Conservation (phyloP, 1,140 invertebrate species). For the Zaprionus nigranus region DNA sequence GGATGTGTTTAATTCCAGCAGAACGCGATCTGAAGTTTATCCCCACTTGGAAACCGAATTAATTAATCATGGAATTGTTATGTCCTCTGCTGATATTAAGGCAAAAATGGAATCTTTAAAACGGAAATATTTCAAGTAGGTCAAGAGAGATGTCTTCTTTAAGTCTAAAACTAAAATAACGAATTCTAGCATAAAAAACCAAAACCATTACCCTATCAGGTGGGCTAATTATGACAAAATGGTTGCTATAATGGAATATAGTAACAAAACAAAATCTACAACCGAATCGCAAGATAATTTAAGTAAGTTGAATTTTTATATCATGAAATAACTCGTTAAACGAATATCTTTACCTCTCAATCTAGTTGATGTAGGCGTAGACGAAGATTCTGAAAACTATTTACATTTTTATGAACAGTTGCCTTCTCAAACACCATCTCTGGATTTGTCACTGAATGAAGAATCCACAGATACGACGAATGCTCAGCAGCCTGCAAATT, state of each 20-base stretch:
- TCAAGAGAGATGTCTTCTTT: background rate
- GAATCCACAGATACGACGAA: background rate
- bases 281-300: background rate
- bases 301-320: background rate
- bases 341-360: too few relatives aligned
- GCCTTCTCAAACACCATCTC: too few relatives aligned
- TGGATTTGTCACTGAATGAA: background rate
- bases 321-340: background rate
- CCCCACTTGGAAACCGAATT: conserved; percentile 2
- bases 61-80: conserved; percentile 1
- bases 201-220: background rate
- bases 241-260: conserved; percentile 16
- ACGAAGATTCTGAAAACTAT: too few relatives aligned
- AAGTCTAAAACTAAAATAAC: background rate
- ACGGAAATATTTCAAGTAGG: conserved; percentile 16
- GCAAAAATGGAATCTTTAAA: conserved; percentile 40
- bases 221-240: conserved; percentile 23
- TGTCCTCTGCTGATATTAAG: conserved; percentile 6
- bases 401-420: too few relatives aligned
- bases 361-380: too few relatives aligned
- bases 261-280: background rate
- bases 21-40: conserved; percentile 1
- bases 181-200: background rate
- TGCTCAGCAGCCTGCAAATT: background rate
- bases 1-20: background rate